Conservation (phyloP, 1,140 invertebrate genomes). For the Centruroides vittatus region DNA sequence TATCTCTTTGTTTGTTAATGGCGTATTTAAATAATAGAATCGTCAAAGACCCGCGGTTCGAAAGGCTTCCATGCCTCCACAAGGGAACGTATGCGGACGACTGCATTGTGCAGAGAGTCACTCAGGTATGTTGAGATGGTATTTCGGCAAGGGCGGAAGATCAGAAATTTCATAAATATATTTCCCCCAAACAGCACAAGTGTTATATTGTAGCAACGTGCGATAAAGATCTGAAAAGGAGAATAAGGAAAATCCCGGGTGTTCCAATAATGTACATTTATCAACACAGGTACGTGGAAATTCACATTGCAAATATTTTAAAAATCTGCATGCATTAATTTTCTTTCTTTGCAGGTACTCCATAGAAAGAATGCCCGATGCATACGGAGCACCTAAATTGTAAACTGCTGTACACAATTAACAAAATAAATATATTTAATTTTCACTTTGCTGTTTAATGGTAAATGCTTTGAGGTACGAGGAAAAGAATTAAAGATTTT, state of each 20-base stretch:
- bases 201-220: conserved; percentile 99
- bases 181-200: conserved; percentile 62
- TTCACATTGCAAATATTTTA: neutral
- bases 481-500: too few relatives aligned
- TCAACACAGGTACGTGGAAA: conserved; percentile 50
- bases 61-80: conserved; percentile 83
- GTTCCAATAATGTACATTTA: conserved; percentile 97
- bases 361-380: conserved; percentile 97
- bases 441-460: too few relatives aligned
- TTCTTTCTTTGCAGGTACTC: conserved; percentile 45
- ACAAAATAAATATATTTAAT: too few relatives aligned
- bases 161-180: neutral
- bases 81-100: conserved; percentile 99
- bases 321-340: too few relatives aligned
- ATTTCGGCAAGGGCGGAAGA: neutral
- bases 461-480: too few relatives aligned
- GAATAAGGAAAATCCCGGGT: conserved; percentile 95
- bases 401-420: neutral
- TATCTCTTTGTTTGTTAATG: neutral
- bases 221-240: conserved; percentile 90
- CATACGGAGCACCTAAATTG: conserved; percentile 70
- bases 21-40: conserved; percentile 37
- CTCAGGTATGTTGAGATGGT: conserved; percentile 42
- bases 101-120: conserved; percentile 90
- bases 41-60: conserved; percentile 87